A percentile compares a stretch with the other conserved stretches of the same genome.
phyloP scores from a whole-genome alignment of 2,888 invertebrate species.

The Odontocolon sp. region DNA sequence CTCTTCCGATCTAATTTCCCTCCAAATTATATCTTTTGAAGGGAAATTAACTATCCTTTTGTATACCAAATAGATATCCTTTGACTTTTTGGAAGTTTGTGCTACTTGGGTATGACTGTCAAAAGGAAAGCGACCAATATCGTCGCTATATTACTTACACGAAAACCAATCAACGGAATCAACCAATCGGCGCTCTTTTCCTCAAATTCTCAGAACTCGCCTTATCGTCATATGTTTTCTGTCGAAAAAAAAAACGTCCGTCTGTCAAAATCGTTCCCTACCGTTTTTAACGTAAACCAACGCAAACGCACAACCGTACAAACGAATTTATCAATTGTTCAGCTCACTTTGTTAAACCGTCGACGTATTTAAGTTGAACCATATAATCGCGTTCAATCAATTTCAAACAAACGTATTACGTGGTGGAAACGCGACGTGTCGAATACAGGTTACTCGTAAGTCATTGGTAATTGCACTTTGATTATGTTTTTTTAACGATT shows the following conservation, averaged over 20 bases:
- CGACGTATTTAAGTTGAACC: constrained; percentile 13
- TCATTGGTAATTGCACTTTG: constrained; percentile 28
- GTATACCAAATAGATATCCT: no score
- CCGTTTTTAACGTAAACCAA: constrained; percentile 24
- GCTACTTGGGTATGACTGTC: no score
- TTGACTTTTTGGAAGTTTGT: no score
- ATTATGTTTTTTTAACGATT: no score
- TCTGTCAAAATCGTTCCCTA: constrained; percentile 58
- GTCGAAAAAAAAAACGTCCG: constrained; percentile 41
- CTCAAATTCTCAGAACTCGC: constrained; percentile 25
- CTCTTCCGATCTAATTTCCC: no score
- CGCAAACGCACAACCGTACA: constrained; percentile 26
- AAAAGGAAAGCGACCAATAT: no score
- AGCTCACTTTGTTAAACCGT: neutral
- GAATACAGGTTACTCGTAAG: constrained; percentile 45
- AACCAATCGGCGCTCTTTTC: neutral
- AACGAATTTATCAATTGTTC: constrained; percentile 6
- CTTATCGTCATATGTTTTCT: constrained; percentile 59
- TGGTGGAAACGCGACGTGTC: constrained; percentile 47
- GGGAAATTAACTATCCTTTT: no score
- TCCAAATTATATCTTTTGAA: no score
- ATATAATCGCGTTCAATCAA: neutral
- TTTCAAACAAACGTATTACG: constrained; percentile 48
- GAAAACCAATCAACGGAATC: neutral
- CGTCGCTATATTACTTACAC: neutral